Evolutionary conservation across 2,113 vertebrate genomes (phyloP).

Genomic region (Cromileptes altivelis): DNA sequence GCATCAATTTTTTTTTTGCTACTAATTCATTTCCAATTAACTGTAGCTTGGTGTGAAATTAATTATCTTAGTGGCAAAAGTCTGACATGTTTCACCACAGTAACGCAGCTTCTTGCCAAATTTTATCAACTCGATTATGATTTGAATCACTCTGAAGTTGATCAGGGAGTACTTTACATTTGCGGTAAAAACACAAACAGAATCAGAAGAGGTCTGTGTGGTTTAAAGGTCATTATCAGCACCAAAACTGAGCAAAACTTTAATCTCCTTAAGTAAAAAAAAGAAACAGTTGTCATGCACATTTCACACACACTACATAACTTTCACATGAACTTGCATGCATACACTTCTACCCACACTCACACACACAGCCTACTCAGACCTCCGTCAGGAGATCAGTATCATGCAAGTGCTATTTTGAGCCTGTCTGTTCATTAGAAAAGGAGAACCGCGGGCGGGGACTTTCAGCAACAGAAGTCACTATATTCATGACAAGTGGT

Average conservation of each 20-base stretch:
- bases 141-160: neutral
- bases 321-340: neutral
- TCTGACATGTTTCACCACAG: neutral
- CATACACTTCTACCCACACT: neutral
- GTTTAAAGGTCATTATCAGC: neutral
- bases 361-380: neutral
- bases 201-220: neutral
- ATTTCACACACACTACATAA: neutral
- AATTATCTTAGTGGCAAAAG: neutral
- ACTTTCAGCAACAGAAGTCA: slow-evolving; percentile 65
- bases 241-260: neutral
- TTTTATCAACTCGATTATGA: neutral
- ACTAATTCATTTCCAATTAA: neutral
- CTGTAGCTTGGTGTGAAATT: neutral
- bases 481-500: slow-evolving; percentile 51
- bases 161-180: neutral
- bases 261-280: neutral
- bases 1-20: neutral
- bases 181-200: slow-evolving; percentile 3
- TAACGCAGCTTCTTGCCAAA: neutral
- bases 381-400: slow-evolving; percentile 42
- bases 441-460: slow-evolving; percentile 76
- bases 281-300: neutral
- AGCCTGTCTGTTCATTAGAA: slow-evolving; percentile 59
- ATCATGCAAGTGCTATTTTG: slow-evolving; percentile 49